These are phyloP conservation scores for Monopterus albus DNA, from an alignment of 2,113 vertebrate genomes.

Conservation along the genomic window DNA sequence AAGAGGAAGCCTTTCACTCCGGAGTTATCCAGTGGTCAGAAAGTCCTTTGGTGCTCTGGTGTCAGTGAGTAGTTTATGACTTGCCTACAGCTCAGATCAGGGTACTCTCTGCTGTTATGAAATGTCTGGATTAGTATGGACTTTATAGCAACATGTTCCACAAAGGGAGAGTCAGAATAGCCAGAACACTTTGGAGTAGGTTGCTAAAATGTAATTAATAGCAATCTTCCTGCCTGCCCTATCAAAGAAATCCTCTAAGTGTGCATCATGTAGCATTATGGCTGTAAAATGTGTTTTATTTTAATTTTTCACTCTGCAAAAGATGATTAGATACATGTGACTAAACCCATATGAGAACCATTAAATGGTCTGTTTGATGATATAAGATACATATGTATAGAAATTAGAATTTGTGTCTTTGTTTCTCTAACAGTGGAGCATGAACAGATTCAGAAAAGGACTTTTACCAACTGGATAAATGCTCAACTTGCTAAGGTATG, in stretches of 20 bases:
- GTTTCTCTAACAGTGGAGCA: constrained; percentile 84
- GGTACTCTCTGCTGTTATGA: neutral
- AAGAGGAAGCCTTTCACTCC: no score
- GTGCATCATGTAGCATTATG: neutral
- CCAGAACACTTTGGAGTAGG: no score
- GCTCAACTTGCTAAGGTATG: constrained; percentile 90
- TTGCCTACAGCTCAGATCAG: neutral
- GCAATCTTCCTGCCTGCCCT: no score
- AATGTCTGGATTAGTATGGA: neutral
- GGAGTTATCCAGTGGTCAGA: no score
- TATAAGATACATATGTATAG: neutral
- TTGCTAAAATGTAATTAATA: no score
- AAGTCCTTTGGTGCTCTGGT: constrained; percentile 9
- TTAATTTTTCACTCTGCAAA: neutral
- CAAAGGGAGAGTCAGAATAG: no score
- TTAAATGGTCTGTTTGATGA: neutral
- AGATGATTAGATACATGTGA: neutral
- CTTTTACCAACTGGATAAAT: constrained; percentile 95
- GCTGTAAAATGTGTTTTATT: neutral
- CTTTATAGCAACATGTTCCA: neutral
- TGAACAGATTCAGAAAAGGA: constrained; percentile 91
- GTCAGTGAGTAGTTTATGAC: constrained; percentile 53
- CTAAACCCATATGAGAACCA: neutral
- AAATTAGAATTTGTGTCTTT: neutral
- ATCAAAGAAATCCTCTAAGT: no score